Percentiles rank a stretch among this genome's conserved stretches.
These are phyloP conservation scores for Erythrocercus mccallii DNA, from an alignment of 2,113 vertebrate species.

Conservation along the genomic window DNA sequence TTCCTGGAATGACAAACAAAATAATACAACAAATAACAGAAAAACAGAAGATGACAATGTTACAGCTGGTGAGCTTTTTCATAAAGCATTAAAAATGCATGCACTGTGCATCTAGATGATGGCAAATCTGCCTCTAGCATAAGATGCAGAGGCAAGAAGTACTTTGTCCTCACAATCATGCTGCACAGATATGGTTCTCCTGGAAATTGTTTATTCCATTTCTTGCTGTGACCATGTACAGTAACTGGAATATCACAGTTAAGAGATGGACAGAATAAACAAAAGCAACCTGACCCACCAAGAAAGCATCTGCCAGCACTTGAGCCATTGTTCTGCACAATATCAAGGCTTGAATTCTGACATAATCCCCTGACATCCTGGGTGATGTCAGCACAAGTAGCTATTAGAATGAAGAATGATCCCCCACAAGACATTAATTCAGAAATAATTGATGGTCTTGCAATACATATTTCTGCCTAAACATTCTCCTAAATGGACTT, in stretches of 20 bases:
- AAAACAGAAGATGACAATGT: background rate
- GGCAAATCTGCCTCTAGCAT: background rate
- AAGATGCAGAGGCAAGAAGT: background rate
- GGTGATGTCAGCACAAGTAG: background rate
- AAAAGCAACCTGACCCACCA: background rate
- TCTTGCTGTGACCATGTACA: background rate
- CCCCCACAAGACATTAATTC: conserved; percentile 22
- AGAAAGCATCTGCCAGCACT: background rate
- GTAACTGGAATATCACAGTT: background rate
- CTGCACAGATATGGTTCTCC: background rate
- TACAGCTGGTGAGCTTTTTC: background rate
- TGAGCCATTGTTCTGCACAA: conserved; percentile 26
- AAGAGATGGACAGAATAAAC: background rate
- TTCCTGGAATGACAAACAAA: background rate
- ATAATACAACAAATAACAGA: background rate
- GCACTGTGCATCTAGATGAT: background rate
- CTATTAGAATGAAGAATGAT: conserved; percentile 51
- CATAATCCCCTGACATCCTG: conserved; percentile 22
- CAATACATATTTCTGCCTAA: conserved; percentile 31
- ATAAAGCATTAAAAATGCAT: background rate
- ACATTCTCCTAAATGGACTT: conserved; percentile 41
- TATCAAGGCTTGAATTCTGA: conserved; percentile 41
- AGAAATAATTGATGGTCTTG: conserved; percentile 18
- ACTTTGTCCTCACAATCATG: background rate
- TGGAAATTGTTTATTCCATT: background rate